Percentiles rank a stretch among this genome's conserved stretches.
Evolutionary conservation across 2,888 invertebrate genomes (phyloP).

Genomic region (Aethes cnicana): DNA sequence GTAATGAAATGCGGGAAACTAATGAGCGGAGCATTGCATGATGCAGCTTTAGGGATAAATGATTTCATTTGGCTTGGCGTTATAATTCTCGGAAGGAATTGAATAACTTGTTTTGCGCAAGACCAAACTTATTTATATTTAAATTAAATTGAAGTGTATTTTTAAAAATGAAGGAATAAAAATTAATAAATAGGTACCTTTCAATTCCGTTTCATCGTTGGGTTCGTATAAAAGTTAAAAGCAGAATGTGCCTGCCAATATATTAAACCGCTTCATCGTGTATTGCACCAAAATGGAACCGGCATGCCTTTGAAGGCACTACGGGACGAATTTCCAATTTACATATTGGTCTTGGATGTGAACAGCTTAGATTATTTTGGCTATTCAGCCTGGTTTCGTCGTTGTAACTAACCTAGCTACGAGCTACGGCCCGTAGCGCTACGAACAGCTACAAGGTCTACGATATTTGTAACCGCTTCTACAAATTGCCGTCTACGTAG

Average conservation of each 20-base stretch:
- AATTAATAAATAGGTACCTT: too few relatives aligned
- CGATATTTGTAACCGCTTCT: constrained; percentile 2
- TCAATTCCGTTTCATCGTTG: too few relatives aligned
- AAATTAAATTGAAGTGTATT: constrained; percentile 10
- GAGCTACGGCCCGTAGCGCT: constrained; percentile 17
- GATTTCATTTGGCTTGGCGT: neutral
- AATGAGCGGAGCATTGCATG: constrained; percentile 13
- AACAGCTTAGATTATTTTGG: neutral
- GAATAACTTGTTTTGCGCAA: too few relatives aligned
- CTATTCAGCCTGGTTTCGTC: neutral
- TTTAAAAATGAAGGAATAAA: too few relatives aligned
- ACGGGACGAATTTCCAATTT: neutral
- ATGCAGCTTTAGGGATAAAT: constrained; percentile 3
- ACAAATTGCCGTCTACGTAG: neutral
- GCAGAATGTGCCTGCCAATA: too few relatives aligned
- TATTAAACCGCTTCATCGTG: too few relatives aligned
- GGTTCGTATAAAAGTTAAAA: too few relatives aligned
- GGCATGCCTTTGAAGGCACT: too few relatives aligned
- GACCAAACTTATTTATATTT: too few relatives aligned
- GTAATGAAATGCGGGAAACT: constrained; percentile 20
- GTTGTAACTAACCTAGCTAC: constrained; percentile 9
- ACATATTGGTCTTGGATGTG: neutral
- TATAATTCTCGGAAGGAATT: too few relatives aligned
- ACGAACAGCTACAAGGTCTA: constrained; percentile 17
- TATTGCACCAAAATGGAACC: too few relatives aligned